Evolutionary conservation across 2,113 vertebrate genomes (phyloP).

Genomic region (Petrocephalus zakoni): DNA sequence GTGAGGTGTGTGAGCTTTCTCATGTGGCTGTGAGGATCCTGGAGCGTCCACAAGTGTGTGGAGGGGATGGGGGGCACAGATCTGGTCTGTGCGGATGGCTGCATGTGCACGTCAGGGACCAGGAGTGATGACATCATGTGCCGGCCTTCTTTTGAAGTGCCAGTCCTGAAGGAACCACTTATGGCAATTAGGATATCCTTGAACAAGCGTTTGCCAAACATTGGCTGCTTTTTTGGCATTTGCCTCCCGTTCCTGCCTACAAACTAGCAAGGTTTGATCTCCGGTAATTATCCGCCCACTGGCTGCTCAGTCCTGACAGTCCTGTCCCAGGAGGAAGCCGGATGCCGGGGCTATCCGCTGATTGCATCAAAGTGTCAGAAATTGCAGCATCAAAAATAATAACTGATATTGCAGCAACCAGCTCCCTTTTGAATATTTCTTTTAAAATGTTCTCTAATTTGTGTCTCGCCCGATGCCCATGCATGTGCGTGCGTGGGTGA

Average conservation of each 20-base stretch:
- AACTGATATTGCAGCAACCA: conserved; percentile 69
- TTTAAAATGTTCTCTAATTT: conserved; percentile 72
- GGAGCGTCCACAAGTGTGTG: conserved; percentile 11
- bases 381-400: conserved; percentile 82
- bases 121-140: conserved; percentile 78
- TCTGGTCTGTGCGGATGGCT: conserved; percentile 46
- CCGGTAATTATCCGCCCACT: conserved; percentile 86
- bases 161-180: conserved; percentile 89
- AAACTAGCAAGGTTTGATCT: conserved; percentile 84
- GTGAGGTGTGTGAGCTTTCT: not conserved
- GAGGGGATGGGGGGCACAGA: not conserved
- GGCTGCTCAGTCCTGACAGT: conserved; percentile 77
- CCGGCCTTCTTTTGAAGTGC: conserved; percentile 83
- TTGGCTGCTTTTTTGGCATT: conserved; percentile 81
- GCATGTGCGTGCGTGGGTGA: conserved; percentile 58
- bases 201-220: conserved; percentile 94
- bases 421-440: conserved; percentile 67
- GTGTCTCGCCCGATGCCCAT: conserved; percentile 59
- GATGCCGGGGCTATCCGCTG: conserved; percentile 63
- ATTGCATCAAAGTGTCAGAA: conserved; percentile 76
- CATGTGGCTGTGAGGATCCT: not conserved
- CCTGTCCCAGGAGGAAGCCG: conserved; percentile 69
- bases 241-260: conserved; percentile 75
- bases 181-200: conserved; percentile 99
- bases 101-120: conserved; percentile 48